A percentile compares a stretch with the other conserved stretches of the same genome.
These are phyloP conservation scores for Drosophila tripunctata DNA, from an alignment of 2,888 invertebrate species.

Conservation along the genomic window DNA sequence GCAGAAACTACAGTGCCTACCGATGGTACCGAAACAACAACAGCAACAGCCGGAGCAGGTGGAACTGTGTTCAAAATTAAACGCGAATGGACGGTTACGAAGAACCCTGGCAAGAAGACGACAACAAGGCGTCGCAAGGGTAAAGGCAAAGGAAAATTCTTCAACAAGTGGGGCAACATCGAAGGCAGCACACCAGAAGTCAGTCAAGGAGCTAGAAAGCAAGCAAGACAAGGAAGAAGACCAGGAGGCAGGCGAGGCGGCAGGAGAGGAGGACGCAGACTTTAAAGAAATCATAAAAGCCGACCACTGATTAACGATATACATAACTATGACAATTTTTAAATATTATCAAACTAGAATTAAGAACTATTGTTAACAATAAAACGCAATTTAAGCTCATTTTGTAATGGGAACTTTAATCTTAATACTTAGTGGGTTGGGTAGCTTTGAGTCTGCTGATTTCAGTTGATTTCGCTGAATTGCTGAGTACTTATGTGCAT, in stretches of 20 bases:
- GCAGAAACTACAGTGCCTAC: neutral
- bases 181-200: too few species aligned
- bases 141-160: neutral
- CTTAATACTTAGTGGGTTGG: too few species aligned
- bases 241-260: neutral
- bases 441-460: neutral
- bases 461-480: slow-evolving; percentile 10
- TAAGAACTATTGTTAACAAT: neutral
- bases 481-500: neutral
- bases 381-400: neutral
- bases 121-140: slow-evolving; percentile 5
- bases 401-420: neutral
- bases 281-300: neutral
- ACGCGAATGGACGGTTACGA: neutral
- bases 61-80: neutral
- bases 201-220: too few species aligned
- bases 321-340: neutral
- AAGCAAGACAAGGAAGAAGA: neutral
- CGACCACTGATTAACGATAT: neutral
- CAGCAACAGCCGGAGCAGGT: neutral
- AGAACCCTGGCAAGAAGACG: neutral
- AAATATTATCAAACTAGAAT: neutral
- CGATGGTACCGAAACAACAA: slow-evolving; percentile 1
- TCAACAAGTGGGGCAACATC: neutral
- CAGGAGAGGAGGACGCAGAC: neutral